Percentiles rank a stretch among this genome's conserved stretches.
phyloP scores from a whole-genome alignment of 2,888 invertebrate species.

The Orthonevra nobilis region DNA sequence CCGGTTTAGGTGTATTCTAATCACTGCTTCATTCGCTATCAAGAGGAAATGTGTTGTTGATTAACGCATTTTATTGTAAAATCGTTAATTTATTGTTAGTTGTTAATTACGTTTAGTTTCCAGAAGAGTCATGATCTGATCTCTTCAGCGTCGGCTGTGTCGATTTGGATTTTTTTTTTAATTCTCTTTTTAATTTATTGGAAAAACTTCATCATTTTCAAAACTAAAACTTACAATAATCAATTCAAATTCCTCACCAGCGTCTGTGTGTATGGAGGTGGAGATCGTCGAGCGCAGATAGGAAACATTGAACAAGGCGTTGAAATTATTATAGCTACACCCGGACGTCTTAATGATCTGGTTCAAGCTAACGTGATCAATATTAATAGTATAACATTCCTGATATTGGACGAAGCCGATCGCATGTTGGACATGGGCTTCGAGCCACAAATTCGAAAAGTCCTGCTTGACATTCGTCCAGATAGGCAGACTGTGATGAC shows the following conservation, averaged over 20 bases:
- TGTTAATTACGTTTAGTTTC: too few species aligned
- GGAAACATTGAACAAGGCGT: constrained; percentile 88
- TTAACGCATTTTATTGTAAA: too few species aligned
- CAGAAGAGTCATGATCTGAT: too few species aligned
- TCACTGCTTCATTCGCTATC: too few species aligned
- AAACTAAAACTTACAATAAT: too few species aligned
- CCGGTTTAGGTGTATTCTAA: too few species aligned
- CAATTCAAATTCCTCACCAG: constrained; percentile 80
- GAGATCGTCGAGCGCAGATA: constrained; percentile 89
- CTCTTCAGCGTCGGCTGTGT: too few species aligned
- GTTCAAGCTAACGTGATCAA: constrained; percentile 86
- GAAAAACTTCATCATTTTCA: too few species aligned
- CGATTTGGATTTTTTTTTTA: too few species aligned
- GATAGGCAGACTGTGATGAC: constrained; percentile 98
- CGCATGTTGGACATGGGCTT: constrained; percentile 94
- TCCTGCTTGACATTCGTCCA: constrained; percentile 89
- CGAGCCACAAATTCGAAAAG: constrained; percentile 92
- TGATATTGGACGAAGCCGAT: constrained; percentile 96
- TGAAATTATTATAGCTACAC: constrained; percentile 97
- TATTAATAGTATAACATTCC: constrained; percentile 89
- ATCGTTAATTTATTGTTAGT: too few species aligned
- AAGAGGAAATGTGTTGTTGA: too few species aligned
- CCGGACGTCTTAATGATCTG: constrained; percentile 96
- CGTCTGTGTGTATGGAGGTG: constrained; percentile 96
- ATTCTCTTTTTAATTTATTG: too few species aligned